These are phyloP conservation scores for Onchidella celtica DNA, from an alignment of 2,888 invertebrate genomes.

Conservation along the genomic window DNA sequence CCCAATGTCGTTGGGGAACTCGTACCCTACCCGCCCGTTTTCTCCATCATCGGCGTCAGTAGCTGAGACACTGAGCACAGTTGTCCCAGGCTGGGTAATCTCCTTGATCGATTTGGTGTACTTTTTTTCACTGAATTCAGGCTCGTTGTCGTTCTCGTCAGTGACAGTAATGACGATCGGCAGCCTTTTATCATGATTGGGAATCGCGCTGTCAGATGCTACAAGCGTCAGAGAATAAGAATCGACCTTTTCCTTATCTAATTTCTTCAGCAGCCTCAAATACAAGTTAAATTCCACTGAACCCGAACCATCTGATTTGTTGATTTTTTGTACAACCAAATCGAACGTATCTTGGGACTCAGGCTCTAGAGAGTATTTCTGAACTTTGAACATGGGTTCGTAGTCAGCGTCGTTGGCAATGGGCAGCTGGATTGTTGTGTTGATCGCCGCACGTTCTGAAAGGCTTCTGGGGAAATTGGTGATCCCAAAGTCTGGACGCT, in stretches of 20 bases:
- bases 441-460: slow-evolving; percentile 45
- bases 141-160: slow-evolving; percentile 53
- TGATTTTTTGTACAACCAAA: slow-evolving; percentile 21
- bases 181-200: slow-evolving; percentile 37
- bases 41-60: slow-evolving; percentile 51
- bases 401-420: slow-evolving; percentile 52
- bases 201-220: slow-evolving; percentile 42
- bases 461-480: slow-evolving; percentile 45
- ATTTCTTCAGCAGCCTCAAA: slow-evolving; percentile 19
- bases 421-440: slow-evolving; percentile 50
- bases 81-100: slow-evolving; percentile 31
- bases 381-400: slow-evolving; percentile 46
- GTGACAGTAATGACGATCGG: slow-evolving; percentile 41
- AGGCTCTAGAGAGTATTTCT: slow-evolving; percentile 50
- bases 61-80: slow-evolving; percentile 50
- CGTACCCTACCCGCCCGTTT: slow-evolving; percentile 53
- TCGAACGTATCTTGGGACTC: slow-evolving; percentile 27
- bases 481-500: slow-evolving; percentile 47
- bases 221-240: slow-evolving; percentile 40
- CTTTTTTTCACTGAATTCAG: slow-evolving; percentile 36
- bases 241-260: slow-evolving; percentile 50
- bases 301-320: slow-evolving; percentile 29
- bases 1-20: slow-evolving; percentile 40
- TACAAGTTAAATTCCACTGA: slow-evolving; percentile 9
- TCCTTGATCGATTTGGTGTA: slow-evolving; percentile 50